These are phyloP conservation scores for Exocentrus adspersus DNA, from an alignment of 2,888 invertebrate genomes.

Conservation along the genomic window DNA sequence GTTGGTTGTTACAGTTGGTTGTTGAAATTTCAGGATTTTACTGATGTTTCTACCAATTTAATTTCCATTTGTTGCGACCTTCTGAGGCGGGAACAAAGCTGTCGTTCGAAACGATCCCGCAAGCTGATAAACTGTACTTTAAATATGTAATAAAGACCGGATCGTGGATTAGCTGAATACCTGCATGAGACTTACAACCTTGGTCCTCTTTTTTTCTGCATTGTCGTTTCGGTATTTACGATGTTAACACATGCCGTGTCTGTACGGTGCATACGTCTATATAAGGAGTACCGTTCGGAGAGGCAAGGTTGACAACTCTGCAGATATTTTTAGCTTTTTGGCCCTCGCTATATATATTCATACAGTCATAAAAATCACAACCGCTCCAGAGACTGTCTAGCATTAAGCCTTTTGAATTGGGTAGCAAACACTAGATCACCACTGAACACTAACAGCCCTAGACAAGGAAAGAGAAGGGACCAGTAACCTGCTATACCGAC, in stretches of 20 bases:
- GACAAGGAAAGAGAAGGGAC: too few relatives aligned
- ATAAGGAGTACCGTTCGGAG: constrained; percentile 6
- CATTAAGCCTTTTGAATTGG: too few relatives aligned
- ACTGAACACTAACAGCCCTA: too few relatives aligned
- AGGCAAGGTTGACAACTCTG: not conserved
- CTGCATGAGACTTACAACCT: constrained; percentile 2
- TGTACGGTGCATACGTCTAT: not conserved
- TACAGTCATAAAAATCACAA: too few relatives aligned
- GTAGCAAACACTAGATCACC: too few relatives aligned
- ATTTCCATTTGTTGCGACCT: not conserved
- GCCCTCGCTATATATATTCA: not conserved
- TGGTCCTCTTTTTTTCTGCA: constrained; percentile 4
- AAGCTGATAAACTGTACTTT: not conserved
- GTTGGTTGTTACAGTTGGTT: too few relatives aligned
- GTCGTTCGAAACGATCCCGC: constrained; percentile 1
- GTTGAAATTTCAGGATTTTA: too few relatives aligned
- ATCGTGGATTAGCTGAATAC: not conserved
- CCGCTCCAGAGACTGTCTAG: too few relatives aligned
- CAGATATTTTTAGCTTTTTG: not conserved
- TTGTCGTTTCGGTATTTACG: not conserved
- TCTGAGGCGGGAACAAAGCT: not conserved
- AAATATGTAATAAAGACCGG: constrained; percentile 8
- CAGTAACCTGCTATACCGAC: too few relatives aligned
- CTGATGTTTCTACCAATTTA: not conserved
- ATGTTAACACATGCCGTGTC: not conserved